Evolutionary conservation across 2,888 invertebrate genomes (phyloP).

Genomic region (Dryomyza anilis): DNA sequence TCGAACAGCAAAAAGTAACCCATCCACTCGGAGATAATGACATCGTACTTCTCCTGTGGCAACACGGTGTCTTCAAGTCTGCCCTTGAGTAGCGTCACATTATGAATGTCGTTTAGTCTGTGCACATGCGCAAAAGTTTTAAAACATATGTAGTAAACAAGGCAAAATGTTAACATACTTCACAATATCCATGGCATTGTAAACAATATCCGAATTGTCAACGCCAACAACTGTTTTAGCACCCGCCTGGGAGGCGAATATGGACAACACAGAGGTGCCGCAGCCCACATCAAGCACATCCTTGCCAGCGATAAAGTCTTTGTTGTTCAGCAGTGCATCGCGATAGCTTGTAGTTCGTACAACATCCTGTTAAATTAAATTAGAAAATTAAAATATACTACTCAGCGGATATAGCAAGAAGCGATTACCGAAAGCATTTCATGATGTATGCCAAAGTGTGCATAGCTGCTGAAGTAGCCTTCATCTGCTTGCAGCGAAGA

Average conservation of each 20-base stretch:
- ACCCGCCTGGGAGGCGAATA: constrained; percentile 96
- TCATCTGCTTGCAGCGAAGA: constrained; percentile 72
- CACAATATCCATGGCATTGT: constrained; percentile 93
- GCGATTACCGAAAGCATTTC: constrained; percentile 83
- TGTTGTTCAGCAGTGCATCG: constrained; percentile 80
- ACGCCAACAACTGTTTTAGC: constrained; percentile 89
- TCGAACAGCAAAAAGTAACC: constrained; percentile 96
- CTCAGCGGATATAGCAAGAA: neutral
- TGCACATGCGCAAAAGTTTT: neutral
- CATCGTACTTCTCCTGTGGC: constrained; percentile 78
- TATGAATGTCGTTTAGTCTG: constrained; percentile 62
- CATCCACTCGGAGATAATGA: constrained; percentile 99
- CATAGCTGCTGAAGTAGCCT: constrained; percentile 82
- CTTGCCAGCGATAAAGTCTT: constrained; percentile 72
- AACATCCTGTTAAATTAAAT: constrained; percentile 66
- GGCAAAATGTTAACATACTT: constrained; percentile 65
- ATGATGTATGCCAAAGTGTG: constrained; percentile 90
- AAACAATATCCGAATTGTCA: constrained; percentile 95
- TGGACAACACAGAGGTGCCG: constrained; percentile 96
- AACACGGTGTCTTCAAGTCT: constrained; percentile 82
- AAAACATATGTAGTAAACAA: neutral
- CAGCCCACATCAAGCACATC: constrained; percentile 93
- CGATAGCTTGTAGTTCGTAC: constrained; percentile 86
- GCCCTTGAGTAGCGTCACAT: constrained; percentile 81
- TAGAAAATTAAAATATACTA: constrained; percentile 15